Percentiles rank a stretch among this genome's conserved stretches.
Conservation (phyloP, 2,888 invertebrate species). For the Camptogramma bilineatum region DNA sequence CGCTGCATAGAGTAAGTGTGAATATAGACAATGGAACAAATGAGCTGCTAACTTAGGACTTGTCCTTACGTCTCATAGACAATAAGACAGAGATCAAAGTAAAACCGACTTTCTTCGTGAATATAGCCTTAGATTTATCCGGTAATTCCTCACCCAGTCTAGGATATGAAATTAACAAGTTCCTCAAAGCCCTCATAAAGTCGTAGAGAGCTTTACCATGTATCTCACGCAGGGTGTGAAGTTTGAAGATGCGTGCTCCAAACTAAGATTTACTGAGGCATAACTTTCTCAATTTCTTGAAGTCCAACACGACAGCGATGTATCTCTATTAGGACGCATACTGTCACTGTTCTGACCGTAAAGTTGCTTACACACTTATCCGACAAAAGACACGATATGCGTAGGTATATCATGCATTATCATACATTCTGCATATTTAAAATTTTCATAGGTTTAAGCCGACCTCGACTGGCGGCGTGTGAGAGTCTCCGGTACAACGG, state of each 20-base stretch:
- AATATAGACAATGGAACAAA: background rate
- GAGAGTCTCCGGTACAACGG: background rate
- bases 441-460: background rate
- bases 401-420: too few relatives aligned
- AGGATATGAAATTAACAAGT: slow-evolving; percentile 53
- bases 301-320: slow-evolving; percentile 24
- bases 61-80: too few relatives aligned
- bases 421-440: background rate
- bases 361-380: background rate
- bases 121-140: slow-evolving; percentile 7
- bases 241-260: slow-evolving; percentile 41
- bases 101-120: background rate
- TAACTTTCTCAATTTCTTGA: slow-evolving; percentile 27
- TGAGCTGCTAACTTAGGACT: background rate
- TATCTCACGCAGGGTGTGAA: slow-evolving; percentile 30
- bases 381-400: background rate
- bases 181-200: slow-evolving; percentile 41
- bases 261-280: slow-evolving; percentile 22
- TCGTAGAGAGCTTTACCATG: slow-evolving; percentile 29
- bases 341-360: background rate
- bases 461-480: background rate
- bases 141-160: slow-evolving; percentile 21
- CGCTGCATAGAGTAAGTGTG: background rate
- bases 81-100: background rate
- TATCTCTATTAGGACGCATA: slow-evolving; percentile 12